phyloP scores from a whole-genome alignment of 2,888 invertebrate genomes.

The Acleris holmiana region DNA sequence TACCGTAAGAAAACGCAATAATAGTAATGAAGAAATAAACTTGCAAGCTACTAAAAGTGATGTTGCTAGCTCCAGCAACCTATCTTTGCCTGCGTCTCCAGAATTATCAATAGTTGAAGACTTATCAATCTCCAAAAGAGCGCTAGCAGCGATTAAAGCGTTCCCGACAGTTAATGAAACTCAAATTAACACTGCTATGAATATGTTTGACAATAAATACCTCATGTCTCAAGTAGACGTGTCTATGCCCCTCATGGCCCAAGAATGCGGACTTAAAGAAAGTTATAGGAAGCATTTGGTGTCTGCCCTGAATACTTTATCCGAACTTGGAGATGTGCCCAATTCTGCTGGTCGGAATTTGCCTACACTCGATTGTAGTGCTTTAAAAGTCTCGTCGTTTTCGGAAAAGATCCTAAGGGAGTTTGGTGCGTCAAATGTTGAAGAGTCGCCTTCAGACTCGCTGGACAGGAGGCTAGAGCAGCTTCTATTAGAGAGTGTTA shows the following conservation, averaged over 20 bases:
- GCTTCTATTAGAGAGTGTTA: conserved; percentile 68
- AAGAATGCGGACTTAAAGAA: conserved; percentile 55
- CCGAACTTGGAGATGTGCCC: conserved; percentile 38
- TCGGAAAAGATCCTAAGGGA: conserved; percentile 60
- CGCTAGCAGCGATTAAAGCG: conserved; percentile 46
- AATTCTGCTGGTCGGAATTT: conserved; percentile 30
- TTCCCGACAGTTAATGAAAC: conserved; percentile 55
- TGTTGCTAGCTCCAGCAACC: conserved; percentile 60
- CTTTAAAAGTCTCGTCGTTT: conserved; percentile 37
- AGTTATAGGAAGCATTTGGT: conserved; percentile 37
- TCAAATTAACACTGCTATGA: conserved; percentile 44
- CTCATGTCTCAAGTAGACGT: conserved; percentile 58
- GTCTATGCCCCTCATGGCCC: conserved; percentile 67
- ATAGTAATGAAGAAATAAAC: conserved; percentile 7
- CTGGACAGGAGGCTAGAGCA: conserved; percentile 62
- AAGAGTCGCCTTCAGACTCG: conserved; percentile 57
- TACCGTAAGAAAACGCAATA: not conserved
- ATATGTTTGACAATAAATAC: conserved; percentile 50
- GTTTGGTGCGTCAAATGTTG: conserved; percentile 54
- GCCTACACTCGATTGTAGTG: conserved; percentile 8
- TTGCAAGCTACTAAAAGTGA: conserved; percentile 35
- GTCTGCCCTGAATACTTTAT: conserved; percentile 11
- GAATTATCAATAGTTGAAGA: conserved; percentile 75
- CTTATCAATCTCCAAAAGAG: conserved; percentile 61
- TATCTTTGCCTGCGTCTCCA: conserved; percentile 69